Conservation (phyloP, 2,888 invertebrate genomes). For the Schizaphis graminum region DNA sequence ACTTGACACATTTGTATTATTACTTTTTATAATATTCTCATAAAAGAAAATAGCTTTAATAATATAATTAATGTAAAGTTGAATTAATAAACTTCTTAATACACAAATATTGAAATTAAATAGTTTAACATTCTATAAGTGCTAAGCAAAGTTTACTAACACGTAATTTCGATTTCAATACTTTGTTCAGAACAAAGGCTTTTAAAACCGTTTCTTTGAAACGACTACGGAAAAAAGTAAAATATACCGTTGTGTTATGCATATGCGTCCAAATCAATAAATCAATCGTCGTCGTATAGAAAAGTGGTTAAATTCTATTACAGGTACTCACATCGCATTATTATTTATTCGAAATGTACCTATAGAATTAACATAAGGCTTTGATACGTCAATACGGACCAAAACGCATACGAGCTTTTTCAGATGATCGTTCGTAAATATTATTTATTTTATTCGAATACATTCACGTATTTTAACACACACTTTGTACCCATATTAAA, state of each 20-base stretch:
- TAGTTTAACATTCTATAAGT: slow-evolving; percentile 4
- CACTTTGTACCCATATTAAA: neutral
- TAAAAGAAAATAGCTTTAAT: neutral
- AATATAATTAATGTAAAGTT: neutral
- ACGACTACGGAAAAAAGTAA: neutral
- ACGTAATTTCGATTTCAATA: slow-evolving; percentile 14
- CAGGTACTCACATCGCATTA: neutral
- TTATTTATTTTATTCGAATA: neutral
- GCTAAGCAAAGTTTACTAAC: slow-evolving; percentile 14
- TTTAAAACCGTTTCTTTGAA: neutral
- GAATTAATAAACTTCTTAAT: slow-evolving; percentile 11
- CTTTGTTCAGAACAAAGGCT: neutral
- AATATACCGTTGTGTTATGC: neutral
- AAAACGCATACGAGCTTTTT: neutral
- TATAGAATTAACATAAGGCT: neutral
- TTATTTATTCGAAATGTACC: neutral
- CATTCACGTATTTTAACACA: neutral
- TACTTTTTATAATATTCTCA: neutral
- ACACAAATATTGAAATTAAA: slow-evolving; percentile 31
- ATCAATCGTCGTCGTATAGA: neutral
- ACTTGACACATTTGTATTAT: neutral
- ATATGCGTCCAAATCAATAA: neutral
- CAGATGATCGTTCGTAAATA: neutral
- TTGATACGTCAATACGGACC: neutral
- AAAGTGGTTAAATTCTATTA: neutral